Conservation (phyloP, 53 echinoderm and acorn worm genomes). For the Actinopyga echinites region DNA sequence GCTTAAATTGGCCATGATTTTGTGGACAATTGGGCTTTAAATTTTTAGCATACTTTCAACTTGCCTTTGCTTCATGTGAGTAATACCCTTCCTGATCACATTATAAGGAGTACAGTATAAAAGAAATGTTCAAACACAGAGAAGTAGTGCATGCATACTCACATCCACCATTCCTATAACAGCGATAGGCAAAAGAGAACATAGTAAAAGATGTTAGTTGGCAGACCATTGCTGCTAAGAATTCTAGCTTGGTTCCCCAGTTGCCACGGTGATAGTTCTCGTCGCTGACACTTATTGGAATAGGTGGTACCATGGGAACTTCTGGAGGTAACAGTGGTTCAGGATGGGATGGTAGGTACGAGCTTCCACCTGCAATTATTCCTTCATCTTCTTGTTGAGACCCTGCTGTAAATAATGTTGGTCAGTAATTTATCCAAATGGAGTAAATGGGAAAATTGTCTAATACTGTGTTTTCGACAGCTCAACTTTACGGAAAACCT, state of each 20-base stretch:
- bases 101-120: no score
- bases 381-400: background rate
- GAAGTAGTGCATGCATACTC: background rate
- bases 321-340: slow-evolving; percentile 23
- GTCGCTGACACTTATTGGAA: slow-evolving; percentile 57
- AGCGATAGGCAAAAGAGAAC: background rate
- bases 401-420: no score
- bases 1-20: no score
- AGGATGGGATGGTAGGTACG: slow-evolving; percentile 40
- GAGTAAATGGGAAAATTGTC: no score
- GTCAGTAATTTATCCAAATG: no score
- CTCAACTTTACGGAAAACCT: no score
- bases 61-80: no score
- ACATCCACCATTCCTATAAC: slow-evolving; percentile 27
- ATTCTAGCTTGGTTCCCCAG: slow-evolving; percentile 66
- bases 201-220: background rate
- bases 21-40: no score
- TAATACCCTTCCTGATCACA: no score
- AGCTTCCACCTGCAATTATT: slow-evolving; percentile 1
- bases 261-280: slow-evolving; percentile 63
- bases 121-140: background rate
- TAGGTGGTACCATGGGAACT: slow-evolving; percentile 37
- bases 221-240: slow-evolving; percentile 55
- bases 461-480: no score
- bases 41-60: no score